Conservation (phyloP, 2,888 invertebrate genomes). For the Dascillus cervinus region DNA sequence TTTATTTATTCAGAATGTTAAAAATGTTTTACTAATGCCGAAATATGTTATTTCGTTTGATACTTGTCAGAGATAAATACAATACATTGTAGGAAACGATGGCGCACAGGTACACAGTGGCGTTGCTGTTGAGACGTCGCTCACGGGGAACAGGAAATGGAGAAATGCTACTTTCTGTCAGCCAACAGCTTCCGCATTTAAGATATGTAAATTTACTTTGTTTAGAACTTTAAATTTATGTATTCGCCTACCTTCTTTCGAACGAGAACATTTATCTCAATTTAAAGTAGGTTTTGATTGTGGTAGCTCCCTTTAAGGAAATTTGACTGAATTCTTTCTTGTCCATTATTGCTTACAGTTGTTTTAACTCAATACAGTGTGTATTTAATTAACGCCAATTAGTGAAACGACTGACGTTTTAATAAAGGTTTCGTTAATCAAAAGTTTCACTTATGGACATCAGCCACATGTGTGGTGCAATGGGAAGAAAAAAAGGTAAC, state of each 20-base stretch:
- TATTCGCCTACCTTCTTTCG: slow-evolving; percentile 3
- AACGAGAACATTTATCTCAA: not conserved
- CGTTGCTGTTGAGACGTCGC: slow-evolving; percentile 9
- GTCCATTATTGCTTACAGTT: too few relatives aligned
- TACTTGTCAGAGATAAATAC: slow-evolving; percentile 9
- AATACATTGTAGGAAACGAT: slow-evolving; percentile 5
- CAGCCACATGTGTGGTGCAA: too few relatives aligned
- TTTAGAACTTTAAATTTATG: slow-evolving; percentile 4
- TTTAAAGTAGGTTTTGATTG: not conserved
- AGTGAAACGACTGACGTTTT: too few relatives aligned
- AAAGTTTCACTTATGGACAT: too few relatives aligned
- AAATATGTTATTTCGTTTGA: slow-evolving; percentile 6
- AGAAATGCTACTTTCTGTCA: slow-evolving; percentile 4
- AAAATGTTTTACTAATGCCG: slow-evolving; percentile 4
- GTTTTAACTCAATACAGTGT: too few relatives aligned
- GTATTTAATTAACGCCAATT: too few relatives aligned
- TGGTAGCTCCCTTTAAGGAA: too few relatives aligned
- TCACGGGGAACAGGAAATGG: slow-evolving; percentile 5
- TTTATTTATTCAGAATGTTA: too few relatives aligned
- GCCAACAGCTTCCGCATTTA: slow-evolving; percentile 7
- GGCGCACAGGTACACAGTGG: slow-evolving; percentile 5
- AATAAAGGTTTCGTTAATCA: too few relatives aligned
- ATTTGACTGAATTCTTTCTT: too few relatives aligned
- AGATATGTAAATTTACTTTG: slow-evolving; percentile 7
- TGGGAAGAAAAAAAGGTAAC: too few relatives aligned